Base-by-base conservation (phyloP, 2,113 vertebrate genomes). In the Sciurus niger region DNA sequence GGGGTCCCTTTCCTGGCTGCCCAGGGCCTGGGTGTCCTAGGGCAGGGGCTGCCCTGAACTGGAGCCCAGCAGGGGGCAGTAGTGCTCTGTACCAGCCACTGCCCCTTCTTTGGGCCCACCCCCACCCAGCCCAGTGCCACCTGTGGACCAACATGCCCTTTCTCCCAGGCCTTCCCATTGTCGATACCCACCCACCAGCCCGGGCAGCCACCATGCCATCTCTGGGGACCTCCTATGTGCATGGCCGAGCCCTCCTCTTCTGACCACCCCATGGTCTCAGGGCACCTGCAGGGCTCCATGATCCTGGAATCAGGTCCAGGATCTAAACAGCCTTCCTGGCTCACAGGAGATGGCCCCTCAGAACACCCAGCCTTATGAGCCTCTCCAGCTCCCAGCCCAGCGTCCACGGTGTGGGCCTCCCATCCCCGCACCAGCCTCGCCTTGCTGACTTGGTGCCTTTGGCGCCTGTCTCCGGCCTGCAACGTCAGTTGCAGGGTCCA, bases 101-200 rank as follows among this genome's bases (percentile, higher is more conserved):
- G 8, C n/a, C 43, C 32, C 12, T 0, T 22, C 0, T 8, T 25
- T 8, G n/a, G 37, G 37, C 37, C 37, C 37, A 37, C 37, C 37
- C 13, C 55, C 55, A 20, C 25, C n/a, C 2, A 3, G 34, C 12
- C 13, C 9, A 0, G 17, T 0, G 1, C 12, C 25, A 8, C 48
- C 46, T 3, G 2, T 20, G n/a, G 67, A 17, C 20, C 25, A 55
- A 11, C 8, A 30, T 11, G 24, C 40, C 30, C 37, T 6, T 9
- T 43, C 22, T 8, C 18, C 77, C 25, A 18, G 37, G n/a, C 34
- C 65, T n/a, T 48, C 68, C 60, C 60, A 63, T 24, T 4, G 22
- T 28, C 24, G 0, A 24, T 63, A 10, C 24, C 7, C 60, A 9
- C 60, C 60, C 24, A 9, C 60, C 43, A 32, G 13, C 40, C 74